phyloP scores from a whole-genome alignment of 30 jellyfish, hydroid and myxozoan genomes.

The Chrysaora quinquecirrha region DNA sequence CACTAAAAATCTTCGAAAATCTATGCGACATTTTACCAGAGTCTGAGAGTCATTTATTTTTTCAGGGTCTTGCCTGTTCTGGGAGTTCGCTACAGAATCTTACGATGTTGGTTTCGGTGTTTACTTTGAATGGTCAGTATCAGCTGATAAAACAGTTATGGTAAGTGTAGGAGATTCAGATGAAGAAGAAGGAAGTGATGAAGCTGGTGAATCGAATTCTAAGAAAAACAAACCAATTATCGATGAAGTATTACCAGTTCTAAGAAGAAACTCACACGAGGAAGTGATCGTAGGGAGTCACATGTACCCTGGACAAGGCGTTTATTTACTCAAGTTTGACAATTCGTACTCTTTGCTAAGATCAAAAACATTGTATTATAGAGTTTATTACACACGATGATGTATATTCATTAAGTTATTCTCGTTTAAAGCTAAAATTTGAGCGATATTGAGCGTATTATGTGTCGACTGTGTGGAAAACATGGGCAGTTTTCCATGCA shows the following conservation, averaged over 20 bases:
- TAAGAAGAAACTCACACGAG: slow-evolving; percentile 94
- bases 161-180: slow-evolving; percentile 69
- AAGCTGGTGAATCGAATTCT: slow-evolving; percentile 34
- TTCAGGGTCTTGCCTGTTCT: slow-evolving; percentile 90
- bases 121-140: slow-evolving; percentile 86
- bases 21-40: too few relatives aligned
- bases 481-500: too few relatives aligned
- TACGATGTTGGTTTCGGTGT: slow-evolving; percentile 97
- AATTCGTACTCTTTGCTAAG: slow-evolving; percentile 92
- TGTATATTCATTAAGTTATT: too few relatives aligned
- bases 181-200: too few relatives aligned
- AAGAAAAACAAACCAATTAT: slow-evolving; percentile 45
- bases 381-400: slow-evolving; percentile 96
- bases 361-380: slow-evolving; percentile 87
- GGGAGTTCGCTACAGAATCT: slow-evolving; percentile 97
- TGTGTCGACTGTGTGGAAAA: too few relatives aligned
- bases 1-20: too few relatives aligned
- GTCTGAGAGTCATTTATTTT: too few relatives aligned
- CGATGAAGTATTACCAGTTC: slow-evolving; percentile 92
- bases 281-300: slow-evolving; percentile 97
- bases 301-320: slow-evolving; percentile 98
- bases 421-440: too few relatives aligned
- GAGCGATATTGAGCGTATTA: too few relatives aligned
- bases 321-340: slow-evolving; percentile 88
- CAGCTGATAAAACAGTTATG: slow-evolving; percentile 48